A percentile compares a stretch with the other conserved stretches of the same genome.
These are phyloP conservation scores for Eulacestoma nigropectus DNA, from an alignment of 2,113 vertebrate species.

Conservation along the genomic window DNA sequence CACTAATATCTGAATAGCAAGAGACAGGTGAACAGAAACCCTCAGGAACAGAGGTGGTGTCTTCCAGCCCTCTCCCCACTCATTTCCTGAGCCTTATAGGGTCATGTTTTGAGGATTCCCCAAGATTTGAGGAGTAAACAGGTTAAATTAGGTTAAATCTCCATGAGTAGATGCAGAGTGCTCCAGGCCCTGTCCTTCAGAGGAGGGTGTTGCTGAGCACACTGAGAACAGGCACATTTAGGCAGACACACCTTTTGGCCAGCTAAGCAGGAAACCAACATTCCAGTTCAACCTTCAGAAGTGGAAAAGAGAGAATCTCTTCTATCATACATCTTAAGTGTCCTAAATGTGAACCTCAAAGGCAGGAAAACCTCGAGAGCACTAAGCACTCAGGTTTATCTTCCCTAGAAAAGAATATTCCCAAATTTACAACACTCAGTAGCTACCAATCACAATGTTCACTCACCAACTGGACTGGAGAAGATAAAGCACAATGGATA, in stretches of 20 bases:
- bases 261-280: background rate
- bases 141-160: background rate
- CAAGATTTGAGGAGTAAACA: background rate
- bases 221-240: background rate
- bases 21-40: background rate
- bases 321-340: background rate
- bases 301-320: background rate
- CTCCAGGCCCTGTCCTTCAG: background rate
- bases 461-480: constrained; percentile 93
- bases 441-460: background rate
- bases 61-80: background rate
- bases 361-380: background rate
- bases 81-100: background rate
- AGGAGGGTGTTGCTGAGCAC: background rate
- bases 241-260: background rate
- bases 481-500: constrained; percentile 98
- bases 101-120: background rate
- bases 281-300: background rate
- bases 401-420: background rate
- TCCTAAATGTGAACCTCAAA: background rate
- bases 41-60: background rate
- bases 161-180: background rate
- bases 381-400: background rate
- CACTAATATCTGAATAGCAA: background rate
- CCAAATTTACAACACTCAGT: background rate